These are phyloP conservation scores for Nothoprocta perdicaria DNA, from an alignment of 2,113 vertebrate species.

Conservation along the genomic window DNA sequence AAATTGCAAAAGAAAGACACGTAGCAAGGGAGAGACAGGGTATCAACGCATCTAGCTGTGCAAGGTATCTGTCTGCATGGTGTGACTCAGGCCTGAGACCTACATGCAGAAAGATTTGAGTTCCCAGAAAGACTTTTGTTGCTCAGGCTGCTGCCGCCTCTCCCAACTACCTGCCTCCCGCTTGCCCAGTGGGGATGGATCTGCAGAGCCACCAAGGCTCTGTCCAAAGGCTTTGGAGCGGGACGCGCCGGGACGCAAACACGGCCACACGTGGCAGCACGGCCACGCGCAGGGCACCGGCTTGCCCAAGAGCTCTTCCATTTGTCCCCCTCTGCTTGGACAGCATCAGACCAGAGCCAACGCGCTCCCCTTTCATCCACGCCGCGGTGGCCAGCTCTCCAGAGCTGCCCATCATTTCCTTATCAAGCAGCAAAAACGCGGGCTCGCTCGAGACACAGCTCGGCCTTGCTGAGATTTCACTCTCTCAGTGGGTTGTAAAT, in stretches of 20 bases:
- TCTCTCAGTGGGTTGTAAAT: constrained; percentile 70
- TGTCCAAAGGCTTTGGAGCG: background rate
- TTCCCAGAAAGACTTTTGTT: background rate
- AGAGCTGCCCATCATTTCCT: constrained; percentile 70
- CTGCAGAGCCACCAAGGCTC: background rate
- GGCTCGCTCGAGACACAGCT: constrained; percentile 57
- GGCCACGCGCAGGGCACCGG: background rate
- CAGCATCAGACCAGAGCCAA: background rate
- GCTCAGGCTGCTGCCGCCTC: background rate
- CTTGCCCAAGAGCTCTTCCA: constrained; percentile 24
- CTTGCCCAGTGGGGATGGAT: background rate
- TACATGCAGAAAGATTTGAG: background rate
- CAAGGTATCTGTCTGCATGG: background rate
- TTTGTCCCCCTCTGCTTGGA: constrained; percentile 27
- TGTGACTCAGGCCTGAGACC: background rate
- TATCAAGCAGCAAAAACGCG: constrained; percentile 59
- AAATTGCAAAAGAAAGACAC: background rate
- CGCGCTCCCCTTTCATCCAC: constrained; percentile 42
- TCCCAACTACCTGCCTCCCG: background rate
- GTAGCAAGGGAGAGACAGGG: background rate
- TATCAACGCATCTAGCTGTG: background rate
- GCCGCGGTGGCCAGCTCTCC: constrained; percentile 45
- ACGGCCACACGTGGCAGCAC: background rate
- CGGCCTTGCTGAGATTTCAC: constrained; percentile 66
- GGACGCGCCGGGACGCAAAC: background rate